Conservation (phyloP, 1,140 invertebrate species). For the Patella vulgata region DNA sequence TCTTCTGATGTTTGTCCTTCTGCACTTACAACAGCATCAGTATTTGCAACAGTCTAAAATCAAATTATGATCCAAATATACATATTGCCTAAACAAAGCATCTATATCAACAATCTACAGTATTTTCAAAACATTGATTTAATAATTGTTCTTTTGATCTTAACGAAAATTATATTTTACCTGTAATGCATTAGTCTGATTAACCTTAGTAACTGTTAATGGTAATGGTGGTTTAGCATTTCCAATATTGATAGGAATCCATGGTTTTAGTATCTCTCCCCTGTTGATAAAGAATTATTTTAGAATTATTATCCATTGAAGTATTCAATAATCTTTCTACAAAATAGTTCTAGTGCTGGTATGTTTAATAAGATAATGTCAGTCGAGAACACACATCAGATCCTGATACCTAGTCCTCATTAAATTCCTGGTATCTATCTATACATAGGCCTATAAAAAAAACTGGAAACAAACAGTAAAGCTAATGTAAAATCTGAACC, state of each 20-base stretch:
- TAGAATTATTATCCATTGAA: constrained; percentile 3
- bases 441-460: too few relatives aligned
- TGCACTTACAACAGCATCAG: constrained; percentile 44
- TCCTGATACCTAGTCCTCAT: not conserved
- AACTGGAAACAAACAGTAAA: too few relatives aligned
- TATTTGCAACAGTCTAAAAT: constrained; percentile 38
- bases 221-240: constrained; percentile 58
- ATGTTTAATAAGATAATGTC: not conserved
- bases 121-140: not conserved
- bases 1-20: constrained; percentile 60
- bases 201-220: constrained; percentile 63
- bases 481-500: too few relatives aligned
- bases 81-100: too few relatives aligned
- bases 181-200: constrained; percentile 60
- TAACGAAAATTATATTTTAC: constrained; percentile 27
- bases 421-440: not conserved
- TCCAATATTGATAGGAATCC: constrained; percentile 47
- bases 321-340: not conserved
- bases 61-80: constrained; percentile 5
- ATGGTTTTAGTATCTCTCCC: constrained; percentile 29
- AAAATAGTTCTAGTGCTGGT: constrained; percentile 1
- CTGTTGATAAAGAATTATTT: too few relatives aligned
- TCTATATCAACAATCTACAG: not conserved
- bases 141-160: not conserved
- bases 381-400: not conserved